These are phyloP conservation scores for Parnassius apollo DNA, from an alignment of 2,888 invertebrate genomes.

Conservation along the genomic window DNA sequence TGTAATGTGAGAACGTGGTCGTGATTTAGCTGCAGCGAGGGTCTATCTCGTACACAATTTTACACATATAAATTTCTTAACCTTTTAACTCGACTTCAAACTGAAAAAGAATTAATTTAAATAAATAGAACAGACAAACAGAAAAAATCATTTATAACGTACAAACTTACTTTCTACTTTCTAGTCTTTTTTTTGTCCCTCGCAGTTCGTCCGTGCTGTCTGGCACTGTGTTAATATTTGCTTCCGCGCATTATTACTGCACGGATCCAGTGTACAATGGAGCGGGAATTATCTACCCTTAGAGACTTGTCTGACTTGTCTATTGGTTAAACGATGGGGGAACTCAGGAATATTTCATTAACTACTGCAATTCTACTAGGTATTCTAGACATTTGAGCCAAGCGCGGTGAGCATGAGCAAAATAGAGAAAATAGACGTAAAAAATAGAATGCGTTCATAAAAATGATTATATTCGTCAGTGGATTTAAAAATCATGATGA, in stretches of 20 bases:
- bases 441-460: too few species aligned
- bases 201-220: conserved; percentile 50
- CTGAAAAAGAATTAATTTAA: conserved; percentile 19
- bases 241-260: conserved; percentile 72
- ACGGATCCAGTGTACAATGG: conserved; percentile 56
- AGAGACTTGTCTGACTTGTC: conserved; percentile 37
- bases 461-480: too few species aligned
- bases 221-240: conserved; percentile 75
- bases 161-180: conserved; percentile 34
- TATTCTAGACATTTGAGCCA: background rate
- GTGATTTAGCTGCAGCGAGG: too few species aligned
- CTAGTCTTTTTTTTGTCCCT: conserved; percentile 56
- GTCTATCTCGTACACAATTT: too few species aligned
- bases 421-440: background rate
- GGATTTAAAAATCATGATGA: too few species aligned
- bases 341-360: conserved; percentile 24
- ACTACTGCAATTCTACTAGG: background rate
- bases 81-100: background rate
- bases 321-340: conserved; percentile 27
- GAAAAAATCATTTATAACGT: conserved; percentile 33
- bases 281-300: conserved; percentile 53
- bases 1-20: too few species aligned
- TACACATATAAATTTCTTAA: too few species aligned
- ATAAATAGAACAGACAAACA: conserved; percentile 28
- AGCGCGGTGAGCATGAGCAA: background rate